Evolutionary conservation across 2,888 invertebrate genomes (phyloP), one percentile per base, ranked within the genome.

Genomic region (Nasonia oneida): DNA sequence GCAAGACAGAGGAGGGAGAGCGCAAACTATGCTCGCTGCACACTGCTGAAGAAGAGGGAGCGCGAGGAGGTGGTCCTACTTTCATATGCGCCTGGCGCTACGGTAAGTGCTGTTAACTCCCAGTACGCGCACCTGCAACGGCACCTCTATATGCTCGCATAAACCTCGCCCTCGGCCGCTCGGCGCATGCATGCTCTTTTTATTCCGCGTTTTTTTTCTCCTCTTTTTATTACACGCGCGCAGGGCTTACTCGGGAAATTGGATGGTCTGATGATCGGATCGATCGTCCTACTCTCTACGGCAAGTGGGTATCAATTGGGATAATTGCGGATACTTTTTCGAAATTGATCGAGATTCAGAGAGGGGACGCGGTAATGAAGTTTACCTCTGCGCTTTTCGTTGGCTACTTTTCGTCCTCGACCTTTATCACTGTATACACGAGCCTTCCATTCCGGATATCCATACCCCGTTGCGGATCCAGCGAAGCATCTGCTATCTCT

Each of bases 71-170:
- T 29, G 53, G 76, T 67, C 76, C 83, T 84, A 88, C 88, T 90
- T 89, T 88, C 88, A 86, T 87, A 89, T 89, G 87, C 88, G 76
- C 84, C 79, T 81, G 86, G 87, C 87, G 83, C 84, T 50, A 70
- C 85, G 87, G 87, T 90, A 89, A 91, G 89, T 90, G 90, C 89
- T 88, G 86, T 88, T 87, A 91, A 90, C 88, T 89, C 89, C 83
- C 88, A 70, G 86, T 76, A 67, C 77, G 84, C 81, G 88, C 90
- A 89, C 88, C 89, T 89, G 90, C 87, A 88, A 85, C 88, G 74
- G 67, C 29, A 29, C 81, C 67, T 23, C 74, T 75, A 47, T 67
- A 50, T 29, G 53, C 81, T 84, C 83, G 74, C 86, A 88, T 87
- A 87, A 89, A 87, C 86, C 84, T 86, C 33, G 18, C 57, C 18